These are phyloP conservation scores for Xenopus petersii DNA, from an alignment of 2,797 vertebrate genomes.

Conservation along the genomic window DNA sequence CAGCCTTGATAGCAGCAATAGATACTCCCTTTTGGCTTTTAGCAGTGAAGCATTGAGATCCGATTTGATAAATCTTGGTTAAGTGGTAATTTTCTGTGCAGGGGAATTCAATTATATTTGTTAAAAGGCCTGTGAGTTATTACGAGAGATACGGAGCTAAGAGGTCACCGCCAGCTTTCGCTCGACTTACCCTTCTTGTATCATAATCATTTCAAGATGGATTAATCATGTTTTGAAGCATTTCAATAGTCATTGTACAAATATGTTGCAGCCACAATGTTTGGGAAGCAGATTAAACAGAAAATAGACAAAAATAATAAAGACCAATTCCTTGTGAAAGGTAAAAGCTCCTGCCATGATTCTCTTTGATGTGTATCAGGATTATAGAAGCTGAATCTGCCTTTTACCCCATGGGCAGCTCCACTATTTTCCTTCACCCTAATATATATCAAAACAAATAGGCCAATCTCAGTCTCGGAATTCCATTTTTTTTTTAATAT, in stretches of 20 bases:
- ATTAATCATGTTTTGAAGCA: not conserved
- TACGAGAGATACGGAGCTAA: slow-evolving; percentile 8
- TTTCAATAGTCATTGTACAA: not conserved
- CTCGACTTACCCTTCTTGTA: slow-evolving; percentile 4
- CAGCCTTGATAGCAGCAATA: not conserved
- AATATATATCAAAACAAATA: too few species aligned
- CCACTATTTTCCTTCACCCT: too few species aligned
- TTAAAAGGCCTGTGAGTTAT: slow-evolving; percentile 1
- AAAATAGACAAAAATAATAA: not conserved
- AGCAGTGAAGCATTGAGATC: slow-evolving; percentile 14
- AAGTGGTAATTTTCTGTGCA: slow-evolving; percentile 14
- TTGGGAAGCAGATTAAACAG: not conserved
- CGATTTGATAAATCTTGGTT: slow-evolving; percentile 13
- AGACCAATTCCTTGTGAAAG: too few species aligned
- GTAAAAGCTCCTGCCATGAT: too few species aligned
- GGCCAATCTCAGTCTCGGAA: too few species aligned
- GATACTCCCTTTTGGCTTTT: slow-evolving; percentile 3
- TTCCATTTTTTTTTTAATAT: too few species aligned
- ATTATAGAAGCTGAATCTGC: too few species aligned
- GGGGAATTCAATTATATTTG: slow-evolving; percentile 20
- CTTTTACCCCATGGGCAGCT: too few species aligned
- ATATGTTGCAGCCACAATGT: not conserved
- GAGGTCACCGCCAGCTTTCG: slow-evolving; percentile 6
- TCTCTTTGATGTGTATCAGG: too few species aligned
- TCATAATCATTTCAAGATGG: slow-evolving; percentile 2